A percentile compares a stretch with the other conserved stretches of the same genome.
phyloP scores from a whole-genome alignment of 2,113 vertebrate species.

The Hydrochoerus hydrochaeris region DNA sequence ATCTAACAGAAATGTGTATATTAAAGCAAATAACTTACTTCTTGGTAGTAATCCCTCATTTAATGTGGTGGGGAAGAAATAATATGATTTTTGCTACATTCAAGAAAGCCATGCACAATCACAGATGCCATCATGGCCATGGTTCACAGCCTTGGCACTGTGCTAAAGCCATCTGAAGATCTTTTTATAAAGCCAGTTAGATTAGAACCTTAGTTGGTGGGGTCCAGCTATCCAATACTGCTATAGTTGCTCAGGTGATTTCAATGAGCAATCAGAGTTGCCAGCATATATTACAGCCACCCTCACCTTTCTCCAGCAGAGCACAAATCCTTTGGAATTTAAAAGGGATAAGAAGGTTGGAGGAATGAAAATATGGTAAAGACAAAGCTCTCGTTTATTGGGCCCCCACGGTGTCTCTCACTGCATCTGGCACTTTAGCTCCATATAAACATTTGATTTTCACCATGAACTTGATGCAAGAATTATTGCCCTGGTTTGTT shows the following conservation, averaged over 20 bases:
- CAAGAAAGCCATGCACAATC: not conserved
- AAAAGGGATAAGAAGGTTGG: not conserved
- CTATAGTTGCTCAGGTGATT: not conserved
- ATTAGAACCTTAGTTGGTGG: not conserved
- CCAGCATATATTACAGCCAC: too few relatives aligned
- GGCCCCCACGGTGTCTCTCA: not conserved
- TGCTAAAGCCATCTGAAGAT: not conserved
- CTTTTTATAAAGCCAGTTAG: not conserved
- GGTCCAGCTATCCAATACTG: not conserved
- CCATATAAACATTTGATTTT: not conserved
- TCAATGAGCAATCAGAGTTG: not conserved
- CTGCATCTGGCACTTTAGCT: not conserved
- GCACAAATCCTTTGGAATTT: not conserved
- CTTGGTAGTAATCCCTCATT: slow-evolving; percentile 4
- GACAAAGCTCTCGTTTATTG: not conserved
- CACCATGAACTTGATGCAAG: fast-evolving
- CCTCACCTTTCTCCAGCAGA: not conserved
- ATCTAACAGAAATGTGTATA: slow-evolving; percentile 19
- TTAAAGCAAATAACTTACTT: slow-evolving; percentile 4
- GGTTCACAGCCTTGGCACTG: not conserved
- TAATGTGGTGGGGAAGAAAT: not conserved
- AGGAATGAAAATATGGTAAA: fast-evolving
- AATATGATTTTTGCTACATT: not conserved
- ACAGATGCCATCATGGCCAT: not conserved
- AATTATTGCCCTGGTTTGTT: not conserved